Evolutionary conservation across 2,888 invertebrate species (phyloP), one percentile per base, ranked within the genome.

Genomic region (Scaptomyza tumidula): DNA sequence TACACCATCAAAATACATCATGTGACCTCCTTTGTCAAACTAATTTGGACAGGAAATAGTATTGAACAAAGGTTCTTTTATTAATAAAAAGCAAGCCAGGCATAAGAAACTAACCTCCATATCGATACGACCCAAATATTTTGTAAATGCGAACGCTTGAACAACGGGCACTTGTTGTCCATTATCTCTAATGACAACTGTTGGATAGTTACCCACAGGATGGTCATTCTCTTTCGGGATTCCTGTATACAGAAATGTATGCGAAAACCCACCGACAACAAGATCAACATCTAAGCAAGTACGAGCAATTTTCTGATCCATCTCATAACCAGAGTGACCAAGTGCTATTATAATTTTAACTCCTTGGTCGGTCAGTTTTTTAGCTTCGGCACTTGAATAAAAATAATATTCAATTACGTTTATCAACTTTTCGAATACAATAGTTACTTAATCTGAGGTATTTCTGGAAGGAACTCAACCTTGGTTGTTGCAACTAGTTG

Each of bases 121-220:
- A 62, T 95, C 93, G 31, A 98, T 92, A 86, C 94, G 94, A 0
- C 98, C 98, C 67, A 98, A 92, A 90, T 98, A 98, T 93, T 98
- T 98, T 1, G 98, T 97, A 88, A 95, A 97, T 0, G 97, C 97
- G 86, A 95, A 98, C 0, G 97, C 98, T 92, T 98, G 97, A 0
- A 98, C 96, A 0, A 97, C 96, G 1, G 96, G 96, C 0, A 96
- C 96, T 67, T 93, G 92, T 89, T 95, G 95, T 0, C 96, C 96
- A 63, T 93, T 94, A 6, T 90, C 70, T 91, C 97, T 96, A 10
- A 91, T 93, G 0, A 97, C 93, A 35, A 95, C 92, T 0, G 94
- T 94, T 0, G 98, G 98, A 92, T 98, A 98, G 0, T 94, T 93
- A 0, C 96, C 97, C 77, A 94, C 94, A 0, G 95, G 93, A 29